Evolutionary conservation across 1,140 invertebrate genomes (phyloP).

Genomic region (Atta cephalotes): DNA sequence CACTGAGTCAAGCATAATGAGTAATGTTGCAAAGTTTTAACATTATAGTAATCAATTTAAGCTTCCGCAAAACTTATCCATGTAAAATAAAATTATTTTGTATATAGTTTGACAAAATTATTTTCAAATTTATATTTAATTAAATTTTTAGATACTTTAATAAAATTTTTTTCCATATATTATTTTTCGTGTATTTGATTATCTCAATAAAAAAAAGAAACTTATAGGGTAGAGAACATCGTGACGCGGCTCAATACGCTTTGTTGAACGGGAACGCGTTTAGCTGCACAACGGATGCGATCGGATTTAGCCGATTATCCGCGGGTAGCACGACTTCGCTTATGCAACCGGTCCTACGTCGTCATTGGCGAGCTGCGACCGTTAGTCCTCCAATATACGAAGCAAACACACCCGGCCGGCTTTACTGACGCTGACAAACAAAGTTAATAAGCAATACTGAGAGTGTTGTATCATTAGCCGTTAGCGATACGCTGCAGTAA

Average conservation of each 20-base stretch:
- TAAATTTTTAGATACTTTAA: too few relatives aligned
- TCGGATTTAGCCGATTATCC: constrained; percentile 75
- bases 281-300: constrained; percentile 65
- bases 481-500: constrained; percentile 74
- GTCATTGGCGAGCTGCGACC: constrained; percentile 74
- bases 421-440: constrained; percentile 76
- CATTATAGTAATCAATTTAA: too few relatives aligned
- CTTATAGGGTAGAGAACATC: background rate
- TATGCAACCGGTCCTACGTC: constrained; percentile 81
- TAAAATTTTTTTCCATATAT: background rate
- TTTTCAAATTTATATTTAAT: too few relatives aligned
- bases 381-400: constrained; percentile 79
- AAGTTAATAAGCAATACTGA: constrained; percentile 84
- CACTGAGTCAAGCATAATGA: too few relatives aligned
- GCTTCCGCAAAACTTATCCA: too few relatives aligned
- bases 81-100: too few relatives aligned
- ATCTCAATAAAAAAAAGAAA: background rate
- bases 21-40: too few relatives aligned
- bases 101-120: too few relatives aligned
- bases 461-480: constrained; percentile 68
- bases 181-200: background rate
- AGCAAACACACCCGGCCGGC: constrained; percentile 41
- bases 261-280: constrained; percentile 66
- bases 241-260: constrained; percentile 13
- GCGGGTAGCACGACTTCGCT: constrained; percentile 71